Percentiles rank a stretch among this genome's conserved stretches.
phyloP scores from a whole-genome alignment of 2,888 invertebrate species.

The Lycocerus yunnanus region DNA sequence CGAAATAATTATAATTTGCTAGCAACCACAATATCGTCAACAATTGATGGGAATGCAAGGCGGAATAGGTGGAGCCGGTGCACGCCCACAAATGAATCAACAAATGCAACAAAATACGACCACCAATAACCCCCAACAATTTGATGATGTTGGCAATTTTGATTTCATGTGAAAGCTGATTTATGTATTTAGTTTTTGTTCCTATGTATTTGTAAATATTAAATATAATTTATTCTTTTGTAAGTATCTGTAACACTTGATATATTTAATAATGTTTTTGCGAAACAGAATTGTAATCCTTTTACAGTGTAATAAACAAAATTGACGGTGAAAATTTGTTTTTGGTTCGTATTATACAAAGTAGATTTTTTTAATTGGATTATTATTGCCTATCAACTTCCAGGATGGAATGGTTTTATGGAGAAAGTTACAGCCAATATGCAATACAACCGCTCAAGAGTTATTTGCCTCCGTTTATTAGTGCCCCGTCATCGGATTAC shows the following conservation, averaged over 20 bases:
- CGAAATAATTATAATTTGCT: conserved; percentile 39
- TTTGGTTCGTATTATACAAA: too few relatives aligned
- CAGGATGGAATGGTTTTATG: too few relatives aligned
- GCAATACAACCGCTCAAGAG: too few relatives aligned
- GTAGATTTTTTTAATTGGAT: too few relatives aligned
- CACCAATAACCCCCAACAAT: conserved; percentile 55
- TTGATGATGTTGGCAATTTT: conserved; percentile 58
- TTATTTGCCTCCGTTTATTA: too few relatives aligned
- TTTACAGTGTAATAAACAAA: too few relatives aligned
- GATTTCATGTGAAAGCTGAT: conserved; percentile 44
- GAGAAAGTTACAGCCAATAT: too few relatives aligned
- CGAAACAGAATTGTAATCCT: background rate
- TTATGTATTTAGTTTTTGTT: background rate
- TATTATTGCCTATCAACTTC: too few relatives aligned
- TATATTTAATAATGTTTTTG: background rate
- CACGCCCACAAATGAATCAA: conserved; percentile 55
- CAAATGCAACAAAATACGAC: conserved; percentile 53
- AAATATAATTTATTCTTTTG: background rate
- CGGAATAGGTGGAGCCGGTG: conserved; percentile 57
- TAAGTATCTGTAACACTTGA: background rate
- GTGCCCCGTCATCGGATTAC: too few relatives aligned
- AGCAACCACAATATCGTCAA: conserved; percentile 74
- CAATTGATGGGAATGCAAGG: conserved; percentile 62
- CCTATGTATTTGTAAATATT: background rate
- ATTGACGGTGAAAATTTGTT: too few relatives aligned